phyloP scores from a whole-genome alignment of 2,797 vertebrate genomes.

The Varecia variegata region DNA sequence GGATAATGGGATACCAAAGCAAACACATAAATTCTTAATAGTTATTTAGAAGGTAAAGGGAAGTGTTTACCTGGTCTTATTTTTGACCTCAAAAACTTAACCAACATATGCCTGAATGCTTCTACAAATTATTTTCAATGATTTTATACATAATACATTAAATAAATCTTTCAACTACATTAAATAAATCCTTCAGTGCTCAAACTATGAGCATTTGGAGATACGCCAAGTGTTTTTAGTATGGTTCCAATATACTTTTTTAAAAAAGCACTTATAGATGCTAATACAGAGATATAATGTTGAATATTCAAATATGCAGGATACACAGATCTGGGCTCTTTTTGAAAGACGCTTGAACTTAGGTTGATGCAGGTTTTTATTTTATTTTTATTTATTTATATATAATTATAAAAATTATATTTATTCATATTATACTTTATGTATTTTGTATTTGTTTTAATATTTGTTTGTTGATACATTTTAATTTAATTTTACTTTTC shows the following conservation, averaged over 20 bases:
- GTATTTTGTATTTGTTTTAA: neutral
- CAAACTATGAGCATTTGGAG: neutral
- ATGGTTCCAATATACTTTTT: neutral
- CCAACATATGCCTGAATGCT: neutral
- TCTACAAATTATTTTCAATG: neutral
- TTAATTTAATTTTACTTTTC: constrained; percentile 5
- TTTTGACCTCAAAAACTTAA: constrained; percentile 37
- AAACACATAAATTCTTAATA: neutral
- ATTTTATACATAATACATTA: neutral
- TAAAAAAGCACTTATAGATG: neutral
- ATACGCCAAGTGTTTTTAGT: neutral
- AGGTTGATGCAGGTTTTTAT: neutral
- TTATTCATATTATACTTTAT: neutral
- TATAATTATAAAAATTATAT: neutral
- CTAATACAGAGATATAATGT: neutral
- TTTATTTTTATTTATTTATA: constrained; percentile 39
- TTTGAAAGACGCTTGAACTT: neutral
- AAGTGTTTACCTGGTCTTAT: neutral
- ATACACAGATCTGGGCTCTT: neutral
- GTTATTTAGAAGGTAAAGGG: neutral
- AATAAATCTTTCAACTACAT: neutral
- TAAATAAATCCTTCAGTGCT: neutral
- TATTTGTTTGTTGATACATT: neutral
- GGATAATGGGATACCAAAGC: neutral
- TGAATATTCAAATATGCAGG: neutral